Percentiles rank a stretch among this genome's conserved stretches.
These are phyloP conservation scores for Acholoe squamosa DNA, from an alignment of 2,888 invertebrate genomes.

Conservation along the genomic window DNA sequence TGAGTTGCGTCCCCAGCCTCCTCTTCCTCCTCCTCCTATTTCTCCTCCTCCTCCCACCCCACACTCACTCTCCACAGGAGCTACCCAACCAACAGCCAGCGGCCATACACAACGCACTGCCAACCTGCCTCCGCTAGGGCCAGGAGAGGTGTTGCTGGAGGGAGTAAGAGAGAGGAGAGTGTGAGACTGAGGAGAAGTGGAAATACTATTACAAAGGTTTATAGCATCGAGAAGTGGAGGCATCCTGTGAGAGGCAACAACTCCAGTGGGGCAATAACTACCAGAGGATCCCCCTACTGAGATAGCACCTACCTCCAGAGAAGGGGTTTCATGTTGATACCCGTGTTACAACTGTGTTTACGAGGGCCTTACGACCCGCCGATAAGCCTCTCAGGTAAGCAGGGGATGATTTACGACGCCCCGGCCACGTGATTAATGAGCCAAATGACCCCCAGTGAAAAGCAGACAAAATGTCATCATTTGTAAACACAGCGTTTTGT, in stretches of 20 bases:
- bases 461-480: conserved; percentile 9
- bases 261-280: neutral
- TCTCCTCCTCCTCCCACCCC: neutral
- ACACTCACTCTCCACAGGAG: neutral
- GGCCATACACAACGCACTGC: conserved; percentile 20
- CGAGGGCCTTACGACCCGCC: neutral
- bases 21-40: neutral
- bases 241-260: neutral
- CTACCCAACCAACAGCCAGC: neutral
- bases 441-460: conserved; percentile 37
- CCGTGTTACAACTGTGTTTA: too few relatives aligned
- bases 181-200: conserved; percentile 33
- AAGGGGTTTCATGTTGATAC: too few relatives aligned
- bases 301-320: too few relatives aligned
- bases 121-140: neutral
- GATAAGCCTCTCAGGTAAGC: neutral
- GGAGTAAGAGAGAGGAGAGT: neutral
- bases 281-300: too few relatives aligned
- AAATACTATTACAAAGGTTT: neutral
- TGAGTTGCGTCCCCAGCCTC: neutral
- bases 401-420: conserved; percentile 52
- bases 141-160: neutral
- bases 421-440: conserved; percentile 10
- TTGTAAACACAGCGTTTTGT: neutral
- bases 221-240: neutral